phyloP scores from a whole-genome alignment of 2,797 vertebrate species.

The Hephaestus fuliginosus region DNA sequence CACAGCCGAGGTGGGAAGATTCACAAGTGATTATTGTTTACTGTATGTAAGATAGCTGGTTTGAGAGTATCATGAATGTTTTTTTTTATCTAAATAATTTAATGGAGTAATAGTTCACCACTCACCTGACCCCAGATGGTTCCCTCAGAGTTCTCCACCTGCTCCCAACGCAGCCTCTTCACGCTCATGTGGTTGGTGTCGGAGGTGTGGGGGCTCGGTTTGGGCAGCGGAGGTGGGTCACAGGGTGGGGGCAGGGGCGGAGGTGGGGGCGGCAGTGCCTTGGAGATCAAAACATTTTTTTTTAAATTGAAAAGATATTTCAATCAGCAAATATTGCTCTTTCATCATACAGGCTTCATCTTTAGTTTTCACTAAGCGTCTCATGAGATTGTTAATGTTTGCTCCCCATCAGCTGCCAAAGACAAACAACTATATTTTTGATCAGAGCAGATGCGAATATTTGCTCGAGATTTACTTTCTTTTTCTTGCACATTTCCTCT shows the following conservation, averaged over 20 bases:
- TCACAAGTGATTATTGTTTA: slow-evolving; percentile 49
- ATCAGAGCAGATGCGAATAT: not conserved
- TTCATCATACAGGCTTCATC: not conserved
- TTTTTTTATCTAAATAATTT: not conserved
- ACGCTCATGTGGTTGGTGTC: slow-evolving; percentile 98
- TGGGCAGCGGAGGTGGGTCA: slow-evolving; percentile 86
- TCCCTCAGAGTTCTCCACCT: slow-evolving; percentile 98
- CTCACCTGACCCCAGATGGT: slow-evolving; percentile 98
- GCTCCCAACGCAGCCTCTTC: slow-evolving; percentile 98
- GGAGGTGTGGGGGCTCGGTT: slow-evolving; percentile 84
- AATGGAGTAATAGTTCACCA: not conserved
- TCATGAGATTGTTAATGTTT: not conserved
- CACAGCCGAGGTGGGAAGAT: slow-evolving; percentile 57
- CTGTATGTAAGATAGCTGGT: not conserved
- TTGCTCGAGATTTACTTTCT: not conserved
- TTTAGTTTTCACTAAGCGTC: not conserved
- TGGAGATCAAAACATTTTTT: slow-evolving; percentile 1
- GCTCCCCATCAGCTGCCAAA: not conserved
- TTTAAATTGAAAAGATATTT: not conserved
- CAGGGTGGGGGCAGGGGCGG: slow-evolving; percentile 85
- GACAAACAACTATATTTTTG: not conserved
- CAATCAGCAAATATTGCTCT: not conserved
- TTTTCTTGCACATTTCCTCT: not conserved
- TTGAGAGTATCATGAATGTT: not conserved
- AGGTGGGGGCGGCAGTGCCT: slow-evolving; percentile 83